A percentile compares a stretch with the other conserved stretches of the same genome.
Evolutionary conservation across 2,113 vertebrate species (phyloP).

Genomic region (Uria lomvia): DNA sequence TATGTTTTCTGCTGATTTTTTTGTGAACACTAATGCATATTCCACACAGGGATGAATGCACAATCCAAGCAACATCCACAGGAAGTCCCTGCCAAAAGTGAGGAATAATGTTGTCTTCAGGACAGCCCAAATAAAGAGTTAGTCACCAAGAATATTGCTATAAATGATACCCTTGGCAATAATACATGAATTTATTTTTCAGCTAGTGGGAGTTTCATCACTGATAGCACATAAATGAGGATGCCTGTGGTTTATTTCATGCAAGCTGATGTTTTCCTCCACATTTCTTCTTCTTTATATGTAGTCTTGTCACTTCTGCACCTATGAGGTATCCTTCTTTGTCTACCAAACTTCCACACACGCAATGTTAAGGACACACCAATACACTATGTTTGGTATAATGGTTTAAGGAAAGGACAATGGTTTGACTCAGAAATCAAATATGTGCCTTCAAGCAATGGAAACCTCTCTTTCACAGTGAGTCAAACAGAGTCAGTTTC

Average conservation of each 20-base stretch:
- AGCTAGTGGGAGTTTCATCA: constrained; percentile 9
- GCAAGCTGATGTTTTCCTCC: background rate
- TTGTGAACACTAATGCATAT: background rate
- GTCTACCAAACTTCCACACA: background rate
- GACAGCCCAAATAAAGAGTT: background rate
- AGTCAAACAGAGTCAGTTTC: background rate
- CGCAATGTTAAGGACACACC: background rate
- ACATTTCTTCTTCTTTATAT: background rate
- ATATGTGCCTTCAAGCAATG: background rate
- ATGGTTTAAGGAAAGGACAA: background rate
- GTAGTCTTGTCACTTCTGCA: background rate
- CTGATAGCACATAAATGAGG: background rate
- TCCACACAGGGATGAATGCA: background rate
- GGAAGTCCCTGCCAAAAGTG: background rate
- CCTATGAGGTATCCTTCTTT: background rate
- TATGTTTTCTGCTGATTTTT: background rate
- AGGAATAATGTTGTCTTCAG: constrained; percentile 14
- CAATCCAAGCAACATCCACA: background rate
- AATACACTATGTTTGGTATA: background rate
- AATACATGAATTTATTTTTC: background rate
- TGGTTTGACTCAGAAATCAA: background rate
- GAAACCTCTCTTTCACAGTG: background rate
- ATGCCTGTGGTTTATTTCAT: background rate
- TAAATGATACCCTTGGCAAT: constrained; percentile 11
- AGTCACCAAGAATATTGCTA: constrained; percentile 1